Base-by-base conservation (phyloP, 2,113 vertebrate genomes). In the Poecile atricapillus region DNA sequence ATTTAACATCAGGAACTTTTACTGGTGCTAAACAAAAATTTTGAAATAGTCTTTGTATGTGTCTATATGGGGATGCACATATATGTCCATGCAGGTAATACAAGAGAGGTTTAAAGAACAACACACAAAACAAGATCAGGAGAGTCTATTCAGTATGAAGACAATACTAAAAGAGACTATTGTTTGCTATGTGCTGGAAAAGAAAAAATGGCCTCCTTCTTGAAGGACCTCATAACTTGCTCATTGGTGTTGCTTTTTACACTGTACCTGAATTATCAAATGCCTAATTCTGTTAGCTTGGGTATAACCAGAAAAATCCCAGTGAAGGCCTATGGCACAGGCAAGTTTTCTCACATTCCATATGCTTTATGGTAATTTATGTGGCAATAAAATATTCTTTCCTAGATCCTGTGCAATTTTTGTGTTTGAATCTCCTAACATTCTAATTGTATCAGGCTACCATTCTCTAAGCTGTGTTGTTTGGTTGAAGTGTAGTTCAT, bases 241-340 rank as follows among this genome's bases (percentile, higher is more conserved):
- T 83, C 5, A 24, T 0, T 1, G 2, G 2, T 56, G 4, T 25
- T 6, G 0, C 11, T 70, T 93, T 84, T 43, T 27, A 59, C 27
- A 39, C 11, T 82, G 2, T 59, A 4, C 37, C 27, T 37, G 24
- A 37, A 35, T 74, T 74, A 50, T 19, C 43, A 84, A 64, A 49
- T 23, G 4, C 16, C 18, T 21, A 37, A 9, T 15, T 68, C n/a
- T 81, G 28, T 83, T 41, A 52, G 2, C 11, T 21, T 64, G 35
- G 14, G 4, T 20, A 47, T 39, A 68, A 71, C 10, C 23, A 85
- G 11, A 5, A 43, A 90, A 73, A 86, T 52, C 15, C 6, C 16
- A 79, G 2, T 8, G n/a, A 24, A 56, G 9, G 11, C 13, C 44
- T 41, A 59, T 0, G 1, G 30, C 14, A 71, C 14, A 56, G 14